Evolutionary conservation across 2,113 vertebrate species (phyloP).

Genomic region (Dermatemys mawii): DNA sequence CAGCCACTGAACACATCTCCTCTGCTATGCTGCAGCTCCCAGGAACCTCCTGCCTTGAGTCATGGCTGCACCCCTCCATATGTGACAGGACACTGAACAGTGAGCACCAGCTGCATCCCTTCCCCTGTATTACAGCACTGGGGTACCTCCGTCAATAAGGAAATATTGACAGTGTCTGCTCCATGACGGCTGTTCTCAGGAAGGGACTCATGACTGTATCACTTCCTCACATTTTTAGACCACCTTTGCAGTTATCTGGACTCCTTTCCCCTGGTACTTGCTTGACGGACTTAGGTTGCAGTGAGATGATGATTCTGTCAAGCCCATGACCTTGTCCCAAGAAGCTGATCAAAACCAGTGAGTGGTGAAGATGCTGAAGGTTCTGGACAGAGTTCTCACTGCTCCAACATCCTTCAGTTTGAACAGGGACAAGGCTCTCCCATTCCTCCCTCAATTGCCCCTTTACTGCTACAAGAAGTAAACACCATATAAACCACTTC

Average conservation of each 20-base stretch:
- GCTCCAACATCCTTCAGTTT: not conserved
- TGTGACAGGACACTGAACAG: not conserved
- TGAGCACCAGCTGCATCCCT: not conserved
- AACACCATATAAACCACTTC: not conserved
- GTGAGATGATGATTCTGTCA: not conserved
- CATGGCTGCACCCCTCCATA: not conserved
- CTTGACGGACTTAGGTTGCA: not conserved
- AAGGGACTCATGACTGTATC: not conserved
- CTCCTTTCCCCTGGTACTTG: not conserved
- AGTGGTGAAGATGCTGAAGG: too few relatives aligned
- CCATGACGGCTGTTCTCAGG: too few relatives aligned
- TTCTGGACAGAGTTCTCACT: not conserved
- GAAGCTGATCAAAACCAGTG: not conserved
- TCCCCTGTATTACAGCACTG: not conserved
- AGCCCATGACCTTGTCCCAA: fast-evolving
- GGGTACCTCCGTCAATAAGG: not conserved
- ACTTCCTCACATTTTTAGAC: not conserved
- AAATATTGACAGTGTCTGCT: too few relatives aligned
- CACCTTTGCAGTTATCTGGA: not conserved
- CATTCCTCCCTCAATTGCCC: not conserved
- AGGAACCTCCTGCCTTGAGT: not conserved
- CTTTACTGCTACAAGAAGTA: not conserved
- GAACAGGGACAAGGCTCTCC: not conserved
- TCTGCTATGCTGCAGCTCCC: not conserved
- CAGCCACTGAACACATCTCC: not conserved